Conservation (phyloP, 2,113 vertebrate species). For the Telmatochromis sp. region DNA sequence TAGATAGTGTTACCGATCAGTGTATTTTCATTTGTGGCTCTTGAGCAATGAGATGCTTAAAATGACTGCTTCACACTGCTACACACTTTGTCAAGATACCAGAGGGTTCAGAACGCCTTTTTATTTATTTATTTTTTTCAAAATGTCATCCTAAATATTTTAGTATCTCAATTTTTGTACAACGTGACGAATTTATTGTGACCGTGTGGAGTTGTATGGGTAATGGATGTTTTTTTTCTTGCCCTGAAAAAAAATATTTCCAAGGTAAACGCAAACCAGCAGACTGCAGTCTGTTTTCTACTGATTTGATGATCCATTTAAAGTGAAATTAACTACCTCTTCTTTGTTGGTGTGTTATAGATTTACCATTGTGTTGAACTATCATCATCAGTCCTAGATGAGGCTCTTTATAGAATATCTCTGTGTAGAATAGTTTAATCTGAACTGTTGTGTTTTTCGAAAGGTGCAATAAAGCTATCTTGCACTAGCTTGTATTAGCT, state of each 20-base stretch:
- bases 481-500: not conserved
- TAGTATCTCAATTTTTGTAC: not conserved
- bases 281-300: not conserved
- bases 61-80: not conserved
- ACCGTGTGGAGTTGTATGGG: not conserved
- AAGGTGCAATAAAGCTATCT: not conserved
- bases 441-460: not conserved
- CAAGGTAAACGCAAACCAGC: not conserved
- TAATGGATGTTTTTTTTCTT: not conserved
- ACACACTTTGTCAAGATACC: not conserved
- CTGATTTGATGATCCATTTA: not conserved
- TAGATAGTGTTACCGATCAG: not conserved
- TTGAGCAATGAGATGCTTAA: not conserved
- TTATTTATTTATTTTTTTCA: not conserved
- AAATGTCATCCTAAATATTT: not conserved
- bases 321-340: not conserved
- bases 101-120: not conserved
- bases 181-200: not conserved
- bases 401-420: not conserved
- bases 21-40: not conserved
- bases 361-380: not conserved
- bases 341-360: not conserved
- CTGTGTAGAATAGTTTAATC: not conserved
- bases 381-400: not conserved
- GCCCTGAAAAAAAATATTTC: not conserved